phyloP scores from a whole-genome alignment of 1,140 invertebrate genomes.

The Cheumatopsyche charites region DNA sequence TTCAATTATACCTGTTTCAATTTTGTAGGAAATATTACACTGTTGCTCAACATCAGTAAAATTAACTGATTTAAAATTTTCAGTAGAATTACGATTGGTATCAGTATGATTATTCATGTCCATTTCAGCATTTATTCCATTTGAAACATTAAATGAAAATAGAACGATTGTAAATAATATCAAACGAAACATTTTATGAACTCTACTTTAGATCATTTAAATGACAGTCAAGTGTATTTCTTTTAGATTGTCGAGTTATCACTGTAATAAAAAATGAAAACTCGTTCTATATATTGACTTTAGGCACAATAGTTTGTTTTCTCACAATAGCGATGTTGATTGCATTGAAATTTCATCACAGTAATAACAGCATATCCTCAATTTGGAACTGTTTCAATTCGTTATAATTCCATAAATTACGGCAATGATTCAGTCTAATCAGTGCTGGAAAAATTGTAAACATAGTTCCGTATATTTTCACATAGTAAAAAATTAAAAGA shows the following conservation, averaged over 20 bases:
- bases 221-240: too few relatives aligned
- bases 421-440: too few relatives aligned
- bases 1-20: slow-evolving; percentile 2
- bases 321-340: background rate
- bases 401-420: too few relatives aligned
- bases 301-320: background rate
- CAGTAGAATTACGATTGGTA: background rate
- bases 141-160: background rate
- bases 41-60: background rate
- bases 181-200: background rate
- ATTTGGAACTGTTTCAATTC: background rate
- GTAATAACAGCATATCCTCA: slow-evolving; percentile 12
- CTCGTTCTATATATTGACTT: background rate
- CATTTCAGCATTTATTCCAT: background rate
- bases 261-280: background rate
- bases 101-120: background rate
- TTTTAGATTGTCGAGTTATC: too few relatives aligned
- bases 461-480: too few relatives aligned
- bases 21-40: background rate
- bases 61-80: background rate
- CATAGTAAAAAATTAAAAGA: too few relatives aligned
- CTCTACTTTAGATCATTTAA: too few relatives aligned
- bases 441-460: too few relatives aligned
- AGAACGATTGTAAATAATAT: background rate
- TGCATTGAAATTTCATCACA: background rate